A percentile compares a stretch with the other conserved stretches of the same genome.
These are phyloP conservation scores for Rhinoderma darwinii DNA, from an alignment of 2,113 vertebrate species.

Conservation along the genomic window DNA sequence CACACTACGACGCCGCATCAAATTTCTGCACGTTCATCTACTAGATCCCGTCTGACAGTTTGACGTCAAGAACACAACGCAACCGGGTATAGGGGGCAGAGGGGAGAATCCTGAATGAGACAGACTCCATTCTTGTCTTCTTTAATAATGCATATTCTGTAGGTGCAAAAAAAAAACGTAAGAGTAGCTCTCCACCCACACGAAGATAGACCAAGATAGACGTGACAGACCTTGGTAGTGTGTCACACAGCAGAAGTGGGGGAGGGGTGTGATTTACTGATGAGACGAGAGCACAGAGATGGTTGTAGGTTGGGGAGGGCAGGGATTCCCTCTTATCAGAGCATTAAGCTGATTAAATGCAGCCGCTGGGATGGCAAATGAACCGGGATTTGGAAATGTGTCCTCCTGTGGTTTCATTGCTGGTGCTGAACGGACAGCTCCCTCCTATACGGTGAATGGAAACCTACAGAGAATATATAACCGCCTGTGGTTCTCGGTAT, in stretches of 20 bases:
- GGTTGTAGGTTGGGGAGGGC: neutral
- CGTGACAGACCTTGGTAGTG: constrained; percentile 25
- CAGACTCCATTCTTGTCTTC: neutral
- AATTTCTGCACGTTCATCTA: neutral
- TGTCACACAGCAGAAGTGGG: constrained; percentile 1
- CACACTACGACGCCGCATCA: neutral
- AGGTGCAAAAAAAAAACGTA: neutral
- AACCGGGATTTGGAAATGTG: neutral
- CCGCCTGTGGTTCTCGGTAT: too few species aligned
- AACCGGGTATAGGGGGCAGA: neutral
- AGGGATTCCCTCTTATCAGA: constrained; percentile 50
- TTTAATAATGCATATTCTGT: constrained; percentile 10
- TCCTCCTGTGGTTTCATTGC: neutral
- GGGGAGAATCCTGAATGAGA: neutral
- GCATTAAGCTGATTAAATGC: constrained; percentile 55
- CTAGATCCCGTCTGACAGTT: neutral
- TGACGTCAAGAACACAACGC: neutral
- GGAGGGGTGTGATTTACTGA: constrained; percentile 24
- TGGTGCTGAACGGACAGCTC: constrained; percentile 68
- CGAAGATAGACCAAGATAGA: constrained; percentile 4
- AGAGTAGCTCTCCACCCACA: constrained; percentile 23
- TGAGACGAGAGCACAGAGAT: neutral
- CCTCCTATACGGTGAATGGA: neutral
- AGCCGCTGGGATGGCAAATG: constrained; percentile 14
- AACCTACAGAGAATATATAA: neutral